phyloP scores from a whole-genome alignment of 2,113 vertebrate genomes.

The Accipiter cooperii region DNA sequence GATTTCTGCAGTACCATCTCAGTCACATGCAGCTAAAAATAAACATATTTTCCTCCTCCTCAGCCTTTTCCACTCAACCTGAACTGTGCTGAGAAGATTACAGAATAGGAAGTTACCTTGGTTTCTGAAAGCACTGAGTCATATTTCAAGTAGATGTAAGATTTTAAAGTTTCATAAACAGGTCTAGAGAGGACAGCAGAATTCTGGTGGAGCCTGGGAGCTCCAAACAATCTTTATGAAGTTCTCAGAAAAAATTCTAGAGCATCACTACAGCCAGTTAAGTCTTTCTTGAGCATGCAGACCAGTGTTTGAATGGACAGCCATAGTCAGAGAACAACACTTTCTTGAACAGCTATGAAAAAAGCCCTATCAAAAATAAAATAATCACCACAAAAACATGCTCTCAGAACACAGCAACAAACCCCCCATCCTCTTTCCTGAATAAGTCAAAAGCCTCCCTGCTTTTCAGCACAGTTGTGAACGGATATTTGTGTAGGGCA shows the following conservation, averaged over 20 bases:
- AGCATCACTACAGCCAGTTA: neutral
- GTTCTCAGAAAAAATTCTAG: neutral
- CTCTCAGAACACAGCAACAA: neutral
- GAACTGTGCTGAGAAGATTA: neutral
- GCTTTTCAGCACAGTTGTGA: neutral
- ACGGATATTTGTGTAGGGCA: neutral
- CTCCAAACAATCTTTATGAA: neutral
- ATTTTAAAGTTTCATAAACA: neutral
- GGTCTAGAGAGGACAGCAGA: neutral
- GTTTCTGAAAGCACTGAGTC: neutral
- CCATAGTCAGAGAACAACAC: neutral
- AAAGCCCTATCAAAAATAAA: neutral
- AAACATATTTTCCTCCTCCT: neutral
- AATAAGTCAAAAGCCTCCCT: neutral
- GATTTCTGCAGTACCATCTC: neutral
- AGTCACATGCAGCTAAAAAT: conserved; percentile 12
- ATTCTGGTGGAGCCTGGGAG: neutral
- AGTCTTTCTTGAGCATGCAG: neutral
- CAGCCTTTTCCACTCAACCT: neutral
- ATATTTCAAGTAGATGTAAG: neutral
- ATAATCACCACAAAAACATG: neutral
- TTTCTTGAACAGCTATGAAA: neutral
- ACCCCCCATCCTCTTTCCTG: neutral
- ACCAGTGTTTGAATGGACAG: neutral
- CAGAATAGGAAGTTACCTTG: neutral